Conservation (phyloP, 2,888 invertebrate genomes). For the Podotricha telesiphe region DNA sequence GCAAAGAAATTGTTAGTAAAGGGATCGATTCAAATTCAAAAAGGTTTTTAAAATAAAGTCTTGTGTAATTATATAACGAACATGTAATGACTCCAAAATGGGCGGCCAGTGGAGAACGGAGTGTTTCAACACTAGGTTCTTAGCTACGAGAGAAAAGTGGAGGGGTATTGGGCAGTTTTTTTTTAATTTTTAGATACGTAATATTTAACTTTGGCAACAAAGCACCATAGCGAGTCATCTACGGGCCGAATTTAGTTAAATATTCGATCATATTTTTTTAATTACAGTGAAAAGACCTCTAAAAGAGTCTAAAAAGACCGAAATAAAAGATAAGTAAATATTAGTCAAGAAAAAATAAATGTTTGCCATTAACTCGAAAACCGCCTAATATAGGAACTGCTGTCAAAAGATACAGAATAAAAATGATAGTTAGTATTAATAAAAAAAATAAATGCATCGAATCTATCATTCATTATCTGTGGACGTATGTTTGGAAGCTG, state of each 20-base stretch:
- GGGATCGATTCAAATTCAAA: too few relatives aligned
- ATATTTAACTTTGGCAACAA: constrained; percentile 66
- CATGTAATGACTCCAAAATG: background rate
- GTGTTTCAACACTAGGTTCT: background rate
- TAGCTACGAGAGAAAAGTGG: background rate
- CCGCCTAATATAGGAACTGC: constrained; percentile 35
- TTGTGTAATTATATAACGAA: too few relatives aligned
- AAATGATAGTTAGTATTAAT: constrained; percentile 36
- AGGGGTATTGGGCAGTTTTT: background rate
- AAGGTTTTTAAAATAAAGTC: too few relatives aligned
- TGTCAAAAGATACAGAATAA: constrained; percentile 34
- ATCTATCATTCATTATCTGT: constrained; percentile 41
- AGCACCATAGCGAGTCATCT: constrained; percentile 65
- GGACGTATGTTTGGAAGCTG: constrained; percentile 55
- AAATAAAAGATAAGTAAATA: background rate
- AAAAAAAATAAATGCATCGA: constrained; percentile 58
- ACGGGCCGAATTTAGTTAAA: constrained; percentile 62
- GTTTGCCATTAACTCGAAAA: background rate
- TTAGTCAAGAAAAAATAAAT: background rate
- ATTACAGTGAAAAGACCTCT: background rate
- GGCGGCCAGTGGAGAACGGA: too few relatives aligned
- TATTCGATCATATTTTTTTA: constrained; percentile 51
- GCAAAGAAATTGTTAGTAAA: constrained; percentile 50
- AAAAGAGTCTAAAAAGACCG: too few relatives aligned
- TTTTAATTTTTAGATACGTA: constrained; percentile 46